Evolutionary conservation across 2,888 invertebrate species (phyloP).

Genomic region (Mimachlamys varia): DNA sequence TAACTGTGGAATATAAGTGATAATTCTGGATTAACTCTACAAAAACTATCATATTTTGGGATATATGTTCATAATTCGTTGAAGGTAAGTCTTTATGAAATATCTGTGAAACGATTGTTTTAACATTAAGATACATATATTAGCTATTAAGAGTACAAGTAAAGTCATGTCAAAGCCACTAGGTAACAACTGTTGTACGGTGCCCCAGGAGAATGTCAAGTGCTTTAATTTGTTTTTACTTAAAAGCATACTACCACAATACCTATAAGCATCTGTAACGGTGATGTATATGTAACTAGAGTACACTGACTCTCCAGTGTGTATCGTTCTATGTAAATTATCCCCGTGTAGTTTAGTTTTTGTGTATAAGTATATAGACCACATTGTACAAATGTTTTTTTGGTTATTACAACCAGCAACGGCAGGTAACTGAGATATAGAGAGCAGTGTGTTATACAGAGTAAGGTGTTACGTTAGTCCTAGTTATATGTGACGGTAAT

Average conservation of each 20-base stretch:
- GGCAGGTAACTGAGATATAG: too few relatives aligned
- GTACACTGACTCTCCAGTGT: too few relatives aligned
- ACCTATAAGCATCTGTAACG: too few relatives aligned
- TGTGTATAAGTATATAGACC: too few relatives aligned
- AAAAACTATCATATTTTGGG: not conserved
- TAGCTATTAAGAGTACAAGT: not conserved
- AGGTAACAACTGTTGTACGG: not conserved
- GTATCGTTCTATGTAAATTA: too few relatives aligned
- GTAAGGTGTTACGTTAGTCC: too few relatives aligned
- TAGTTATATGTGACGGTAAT: too few relatives aligned
- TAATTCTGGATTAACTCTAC: not conserved
- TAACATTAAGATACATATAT: not conserved
- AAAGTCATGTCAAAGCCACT: not conserved
- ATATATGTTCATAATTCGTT: not conserved
- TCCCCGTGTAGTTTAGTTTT: too few relatives aligned
- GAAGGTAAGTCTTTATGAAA: not conserved
- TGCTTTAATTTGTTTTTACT: not conserved
- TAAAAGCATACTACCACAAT: not conserved
- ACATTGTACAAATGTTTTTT: too few relatives aligned
- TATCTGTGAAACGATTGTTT: not conserved
- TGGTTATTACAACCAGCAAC: too few relatives aligned
- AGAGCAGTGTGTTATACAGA: too few relatives aligned
- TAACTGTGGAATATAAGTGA: not conserved
- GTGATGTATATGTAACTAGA: too few relatives aligned
- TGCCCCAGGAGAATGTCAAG: not conserved